A percentile compares a stretch with the other conserved stretches of the same genome.
These are phyloP conservation scores for Nycticryphes semicollaris DNA, from an alignment of 2,113 vertebrate species.

Conservation along the genomic window DNA sequence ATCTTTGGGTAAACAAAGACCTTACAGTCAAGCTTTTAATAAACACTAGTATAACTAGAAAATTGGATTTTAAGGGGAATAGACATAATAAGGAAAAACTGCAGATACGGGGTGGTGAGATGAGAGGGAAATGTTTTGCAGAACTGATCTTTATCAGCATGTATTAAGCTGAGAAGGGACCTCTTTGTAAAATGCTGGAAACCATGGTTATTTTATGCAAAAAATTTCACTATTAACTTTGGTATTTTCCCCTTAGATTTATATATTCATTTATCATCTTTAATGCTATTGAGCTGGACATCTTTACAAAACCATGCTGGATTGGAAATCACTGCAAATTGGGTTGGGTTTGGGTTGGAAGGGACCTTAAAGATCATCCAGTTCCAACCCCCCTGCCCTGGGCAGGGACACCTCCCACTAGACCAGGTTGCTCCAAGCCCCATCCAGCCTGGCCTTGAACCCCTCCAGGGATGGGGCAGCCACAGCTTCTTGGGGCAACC, in stretches of 20 bases:
- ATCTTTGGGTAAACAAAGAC: slow-evolving; percentile 70
- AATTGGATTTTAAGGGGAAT: slow-evolving; percentile 66
- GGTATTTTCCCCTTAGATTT: neutral
- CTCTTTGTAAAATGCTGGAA: neutral
- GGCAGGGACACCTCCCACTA: too few relatives aligned
- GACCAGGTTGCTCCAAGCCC: too few relatives aligned
- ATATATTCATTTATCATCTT: slow-evolving; percentile 41
- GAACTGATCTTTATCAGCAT: neutral
- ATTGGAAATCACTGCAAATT: neutral
- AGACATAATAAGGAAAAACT: neutral
- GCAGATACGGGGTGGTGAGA: neutral
- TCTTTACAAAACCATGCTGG: neutral
- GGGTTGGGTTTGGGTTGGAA: too few relatives aligned
- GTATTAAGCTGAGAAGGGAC: neutral
- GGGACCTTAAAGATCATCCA: too few relatives aligned
- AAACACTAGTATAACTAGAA: slow-evolving; percentile 65
- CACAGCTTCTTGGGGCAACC: too few relatives aligned
- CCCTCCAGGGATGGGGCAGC: too few relatives aligned
- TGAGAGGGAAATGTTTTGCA: neutral
- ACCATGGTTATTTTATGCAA: neutral
- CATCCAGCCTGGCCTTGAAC: too few relatives aligned
- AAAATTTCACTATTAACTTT: neutral
- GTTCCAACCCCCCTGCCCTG: too few relatives aligned
- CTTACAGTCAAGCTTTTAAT: slow-evolving; percentile 73
- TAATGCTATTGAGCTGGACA: neutral